Evolutionary conservation across 2,113 vertebrate genomes (phyloP).

Genomic region (Lota lota): DNA sequence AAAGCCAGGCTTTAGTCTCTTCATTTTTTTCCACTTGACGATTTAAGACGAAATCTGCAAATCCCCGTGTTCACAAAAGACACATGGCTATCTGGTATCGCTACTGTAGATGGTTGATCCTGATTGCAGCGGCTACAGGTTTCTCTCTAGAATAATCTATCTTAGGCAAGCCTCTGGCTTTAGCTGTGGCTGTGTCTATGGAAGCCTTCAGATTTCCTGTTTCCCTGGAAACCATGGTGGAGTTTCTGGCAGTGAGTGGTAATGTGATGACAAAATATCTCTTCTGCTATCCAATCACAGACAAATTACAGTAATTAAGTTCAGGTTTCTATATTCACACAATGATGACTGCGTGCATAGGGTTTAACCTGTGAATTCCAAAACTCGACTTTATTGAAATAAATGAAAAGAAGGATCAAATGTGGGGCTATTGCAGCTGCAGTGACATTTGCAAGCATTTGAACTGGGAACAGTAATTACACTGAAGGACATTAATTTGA

Average conservation of each 20-base stretch:
- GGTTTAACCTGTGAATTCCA: conserved; percentile 31
- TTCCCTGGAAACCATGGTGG: conserved; percentile 79
- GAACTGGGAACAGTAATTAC: no score
- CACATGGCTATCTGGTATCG: conserved; percentile 35
- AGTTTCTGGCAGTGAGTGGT: conserved; percentile 70
- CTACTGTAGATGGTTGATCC: conserved; percentile 35
- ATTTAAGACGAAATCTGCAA: conserved; percentile 41
- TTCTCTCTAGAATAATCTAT: conserved; percentile 76
- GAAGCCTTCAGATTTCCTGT: conserved; percentile 78
- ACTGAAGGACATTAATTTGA: no score
- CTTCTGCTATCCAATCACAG: conserved; percentile 61
- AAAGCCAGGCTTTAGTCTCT: conserved; percentile 44
- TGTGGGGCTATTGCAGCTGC: no score
- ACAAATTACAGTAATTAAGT: conserved; percentile 68
- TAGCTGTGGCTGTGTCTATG: conserved; percentile 68
- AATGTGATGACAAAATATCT: conserved; percentile 69
- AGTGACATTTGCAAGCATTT: no score
- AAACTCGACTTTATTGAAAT: background rate
- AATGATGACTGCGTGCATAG: conserved; percentile 16
- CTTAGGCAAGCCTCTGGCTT: conserved; percentile 72
- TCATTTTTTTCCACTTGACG: conserved; percentile 31
- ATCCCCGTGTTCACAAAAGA: conserved; percentile 28
- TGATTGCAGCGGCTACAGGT: conserved; percentile 61
- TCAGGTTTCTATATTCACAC: conserved; percentile 53
- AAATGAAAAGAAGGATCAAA: no score